Conservation (phyloP, 1,140 invertebrate species). For the Battus philenor region DNA sequence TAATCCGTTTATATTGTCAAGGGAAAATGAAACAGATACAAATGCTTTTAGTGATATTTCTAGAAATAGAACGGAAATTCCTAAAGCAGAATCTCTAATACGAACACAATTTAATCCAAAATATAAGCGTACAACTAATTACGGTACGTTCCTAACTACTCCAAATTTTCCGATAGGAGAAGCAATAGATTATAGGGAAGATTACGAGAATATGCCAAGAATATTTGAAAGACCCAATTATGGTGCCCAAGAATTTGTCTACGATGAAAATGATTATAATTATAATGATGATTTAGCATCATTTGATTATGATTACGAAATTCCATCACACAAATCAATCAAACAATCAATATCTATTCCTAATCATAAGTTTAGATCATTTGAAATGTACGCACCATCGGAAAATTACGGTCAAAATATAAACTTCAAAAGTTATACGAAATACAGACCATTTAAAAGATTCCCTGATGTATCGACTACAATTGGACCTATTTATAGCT, state of each 20-base stretch:
- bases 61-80: conserved; percentile 16
- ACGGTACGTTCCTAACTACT: conserved; percentile 33
- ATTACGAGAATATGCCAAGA: conserved; percentile 32
- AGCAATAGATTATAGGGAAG: conserved; percentile 33
- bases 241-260: conserved; percentile 21
- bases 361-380: not conserved
- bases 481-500: conserved; percentile 9
- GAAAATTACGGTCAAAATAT: conserved; percentile 20
- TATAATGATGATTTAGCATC: conserved; percentile 35
- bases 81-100: conserved; percentile 35
- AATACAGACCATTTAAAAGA: conserved; percentile 27
- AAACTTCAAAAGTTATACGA: conserved; percentile 34
- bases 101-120: conserved; percentile 26
- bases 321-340: conserved; percentile 20
- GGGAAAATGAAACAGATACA: conserved; percentile 5
- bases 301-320: conserved; percentile 36
- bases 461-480: conserved; percentile 23
- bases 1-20: conserved; percentile 23
- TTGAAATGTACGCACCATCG: conserved; percentile 21
- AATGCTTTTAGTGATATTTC: not conserved
- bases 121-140: conserved; percentile 27
- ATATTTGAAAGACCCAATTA: conserved; percentile 24
- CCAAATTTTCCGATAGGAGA: conserved; percentile 45
- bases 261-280: conserved; percentile 39
- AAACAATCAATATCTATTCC: conserved; percentile 12